Conservation (phyloP, 2,888 invertebrate genomes). For the Glaucopsyche alexis region DNA sequence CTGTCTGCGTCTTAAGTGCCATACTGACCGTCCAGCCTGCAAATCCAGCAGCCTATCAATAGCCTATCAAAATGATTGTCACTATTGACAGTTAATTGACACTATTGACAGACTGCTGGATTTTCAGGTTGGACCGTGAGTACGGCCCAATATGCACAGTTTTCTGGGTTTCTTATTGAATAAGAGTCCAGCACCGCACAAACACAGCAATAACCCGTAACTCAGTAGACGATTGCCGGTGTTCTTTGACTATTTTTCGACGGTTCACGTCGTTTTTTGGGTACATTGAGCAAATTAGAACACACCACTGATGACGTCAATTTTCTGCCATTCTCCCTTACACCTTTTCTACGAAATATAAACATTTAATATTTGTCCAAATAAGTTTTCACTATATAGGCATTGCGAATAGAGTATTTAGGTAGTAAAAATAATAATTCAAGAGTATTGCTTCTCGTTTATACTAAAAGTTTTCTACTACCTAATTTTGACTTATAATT, state of each 20-base stretch:
- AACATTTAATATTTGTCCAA: slow-evolving; percentile 41
- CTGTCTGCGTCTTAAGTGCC: neutral
- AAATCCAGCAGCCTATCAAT: too few species aligned
- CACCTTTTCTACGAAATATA: slow-evolving; percentile 13
- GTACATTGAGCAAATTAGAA: slow-evolving; percentile 29
- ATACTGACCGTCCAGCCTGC: too few species aligned
- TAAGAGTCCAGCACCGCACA: neutral
- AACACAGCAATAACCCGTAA: neutral
- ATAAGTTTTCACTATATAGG: slow-evolving; percentile 48
- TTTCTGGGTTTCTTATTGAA: neutral
- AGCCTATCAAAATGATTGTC: too few species aligned
- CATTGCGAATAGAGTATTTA: slow-evolving; percentile 66
- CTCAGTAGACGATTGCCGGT: neutral
- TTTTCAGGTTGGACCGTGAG: too few species aligned
- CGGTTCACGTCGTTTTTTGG: slow-evolving; percentile 2
- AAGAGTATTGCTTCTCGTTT: slow-evolving; percentile 79
- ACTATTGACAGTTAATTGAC: too few species aligned
- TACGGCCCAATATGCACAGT: too few species aligned
- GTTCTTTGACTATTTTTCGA: slow-evolving; percentile 8
- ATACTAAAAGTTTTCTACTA: slow-evolving; percentile 76
- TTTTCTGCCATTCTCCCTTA: slow-evolving; percentile 21
- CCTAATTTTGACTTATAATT: slow-evolving; percentile 62
- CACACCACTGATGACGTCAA: neutral
- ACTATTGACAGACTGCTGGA: too few species aligned
- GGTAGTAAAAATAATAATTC: slow-evolving; percentile 72